Conservation (phyloP, 2,888 invertebrate genomes). For the Andricus quercusramuli region DNA sequence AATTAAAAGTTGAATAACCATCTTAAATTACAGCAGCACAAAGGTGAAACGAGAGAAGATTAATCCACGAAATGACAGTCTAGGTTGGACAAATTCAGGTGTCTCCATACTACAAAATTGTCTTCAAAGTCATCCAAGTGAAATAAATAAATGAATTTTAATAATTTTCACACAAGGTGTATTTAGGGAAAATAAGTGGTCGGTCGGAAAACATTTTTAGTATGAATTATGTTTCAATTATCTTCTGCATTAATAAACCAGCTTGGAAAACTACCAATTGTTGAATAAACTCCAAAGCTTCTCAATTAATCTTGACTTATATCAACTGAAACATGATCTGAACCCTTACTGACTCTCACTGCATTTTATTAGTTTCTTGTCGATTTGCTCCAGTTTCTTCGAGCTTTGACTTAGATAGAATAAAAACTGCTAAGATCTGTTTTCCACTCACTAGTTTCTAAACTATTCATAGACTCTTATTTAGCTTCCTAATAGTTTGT, state of each 20-base stretch:
- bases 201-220: background rate
- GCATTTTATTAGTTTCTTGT: background rate
- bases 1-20: conserved; percentile 29
- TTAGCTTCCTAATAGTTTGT: background rate
- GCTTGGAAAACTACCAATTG: background rate
- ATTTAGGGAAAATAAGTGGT: background rate
- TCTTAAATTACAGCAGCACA: conserved; percentile 24
- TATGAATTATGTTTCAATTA: too few relatives aligned
- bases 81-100: background rate
- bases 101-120: background rate
- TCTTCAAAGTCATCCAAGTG: background rate
- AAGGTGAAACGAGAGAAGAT: conserved; percentile 14
- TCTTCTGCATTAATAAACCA: too few relatives aligned
- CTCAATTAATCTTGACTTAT: background rate
- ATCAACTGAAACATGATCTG: background rate
- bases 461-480: background rate
- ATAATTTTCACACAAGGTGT: background rate
- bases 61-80: background rate
- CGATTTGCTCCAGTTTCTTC: background rate
- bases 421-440: background rate
- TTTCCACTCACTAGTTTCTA: background rate
- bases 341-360: background rate
- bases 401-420: background rate
- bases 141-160: background rate
- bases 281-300: background rate